Base-by-base conservation (phyloP, 35 echinoderm and acorn worm species). In the Apostichopus japonicus region DNA sequence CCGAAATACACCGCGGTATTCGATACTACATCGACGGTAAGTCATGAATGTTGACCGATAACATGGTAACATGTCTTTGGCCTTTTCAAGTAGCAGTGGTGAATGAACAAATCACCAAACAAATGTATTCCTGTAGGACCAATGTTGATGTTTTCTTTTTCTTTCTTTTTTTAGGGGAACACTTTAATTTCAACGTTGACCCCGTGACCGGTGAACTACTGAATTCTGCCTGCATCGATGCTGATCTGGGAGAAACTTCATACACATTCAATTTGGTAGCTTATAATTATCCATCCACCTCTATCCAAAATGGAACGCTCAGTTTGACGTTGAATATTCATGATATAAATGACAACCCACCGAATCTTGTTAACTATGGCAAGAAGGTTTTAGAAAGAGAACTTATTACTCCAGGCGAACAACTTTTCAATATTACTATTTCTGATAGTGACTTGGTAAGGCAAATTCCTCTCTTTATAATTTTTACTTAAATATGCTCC, bases 311-410 rank as follows among this genome's bases (percentile, higher is more conserved):
- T 84, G 81, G 53, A 22, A 84, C 81, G 53, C 21, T 58, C 81
- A 14, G 6, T 22, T 17, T 84, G 6, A 84, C 54, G 17, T 23
- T 84, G 24, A 84, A 84, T 84, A 84, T 84, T 84, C 81, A 84
- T 9, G 81, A 84, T 13, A 58, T 84, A 13, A 84, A 84, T 16
- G 81, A 84, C 55, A 58, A 84, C n/a, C 81, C 81, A 62, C 81
- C 81, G n/a, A 84, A 58, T 15, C 53, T 84, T 19, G 81, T 84
- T n/a, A 84, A 4, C 21, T 23, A 58, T 58, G 54, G 56, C 13
- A 24, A 58, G 14, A 84, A 13, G 57, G 24, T 23, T 0, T 23
- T 84, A 57, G 51, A 84, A 58, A 55, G 15, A 6, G 55, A 57
- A 1, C 6, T 57, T 23, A 58, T 84, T 84, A 21, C 14, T 58